phyloP scores from a whole-genome alignment of 2,888 invertebrate genomes.

The Apodemia duryi region DNA sequence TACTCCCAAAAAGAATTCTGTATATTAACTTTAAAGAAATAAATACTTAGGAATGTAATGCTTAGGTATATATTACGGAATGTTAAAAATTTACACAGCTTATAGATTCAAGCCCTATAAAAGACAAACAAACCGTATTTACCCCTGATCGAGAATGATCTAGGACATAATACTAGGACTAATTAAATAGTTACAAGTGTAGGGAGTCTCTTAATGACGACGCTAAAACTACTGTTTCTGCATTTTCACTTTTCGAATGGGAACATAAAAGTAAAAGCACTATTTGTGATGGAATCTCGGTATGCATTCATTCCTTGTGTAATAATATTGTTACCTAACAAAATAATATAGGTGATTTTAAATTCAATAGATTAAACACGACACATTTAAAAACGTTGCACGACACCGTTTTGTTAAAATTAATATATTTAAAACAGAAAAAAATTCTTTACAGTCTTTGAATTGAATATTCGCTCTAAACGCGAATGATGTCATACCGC shows the following conservation, averaged over 20 bases:
- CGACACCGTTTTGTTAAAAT: too few relatives aligned
- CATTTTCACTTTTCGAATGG: constrained; percentile 5
- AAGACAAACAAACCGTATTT: constrained; percentile 11
- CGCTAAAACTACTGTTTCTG: constrained; percentile 11
- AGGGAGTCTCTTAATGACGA: constrained; percentile 8
- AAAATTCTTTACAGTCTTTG: too few relatives aligned
- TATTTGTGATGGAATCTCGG: constrained; percentile 1
- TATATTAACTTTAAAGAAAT: too few relatives aligned
- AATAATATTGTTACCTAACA: not conserved
- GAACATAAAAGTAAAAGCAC: constrained; percentile 10
- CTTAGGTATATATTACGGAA: not conserved
- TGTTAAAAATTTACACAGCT: not conserved
- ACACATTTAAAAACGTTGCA: not conserved
- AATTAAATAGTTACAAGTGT: constrained; percentile 8
- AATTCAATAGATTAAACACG: not conserved
- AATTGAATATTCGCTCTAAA: too few relatives aligned
- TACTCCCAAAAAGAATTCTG: too few relatives aligned
- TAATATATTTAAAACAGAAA: too few relatives aligned
- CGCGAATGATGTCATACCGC: too few relatives aligned
- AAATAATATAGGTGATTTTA: not conserved
- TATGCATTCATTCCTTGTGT: constrained; percentile 5
- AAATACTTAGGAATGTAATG: too few relatives aligned
- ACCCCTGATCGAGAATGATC: constrained; percentile 4
- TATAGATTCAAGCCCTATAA: constrained; percentile 3
- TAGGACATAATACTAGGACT: constrained; percentile 9